These are phyloP conservation scores for Tetranychus truncatus DNA, from an alignment of 2,888 invertebrate species.

Conservation along the genomic window DNA sequence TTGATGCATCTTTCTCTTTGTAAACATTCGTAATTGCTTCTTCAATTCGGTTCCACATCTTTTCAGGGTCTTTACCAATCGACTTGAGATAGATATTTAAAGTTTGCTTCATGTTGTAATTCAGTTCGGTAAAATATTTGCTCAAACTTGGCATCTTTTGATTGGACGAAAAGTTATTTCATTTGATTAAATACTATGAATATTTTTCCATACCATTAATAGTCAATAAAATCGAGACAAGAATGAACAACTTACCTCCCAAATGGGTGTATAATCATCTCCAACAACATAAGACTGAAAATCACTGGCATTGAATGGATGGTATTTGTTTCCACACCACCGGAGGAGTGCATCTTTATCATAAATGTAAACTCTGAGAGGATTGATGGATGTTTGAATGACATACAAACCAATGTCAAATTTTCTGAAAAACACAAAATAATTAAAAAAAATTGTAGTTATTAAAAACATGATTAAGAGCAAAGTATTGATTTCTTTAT, in stretches of 20 bases:
- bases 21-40: constrained; percentile 51
- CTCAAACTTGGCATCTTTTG: constrained; percentile 35
- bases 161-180: not conserved
- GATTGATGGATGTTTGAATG: constrained; percentile 70
- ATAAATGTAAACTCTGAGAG: constrained; percentile 69
- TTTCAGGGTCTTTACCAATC: constrained; percentile 46
- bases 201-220: not conserved
- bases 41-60: constrained; percentile 65
- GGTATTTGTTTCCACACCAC: constrained; percentile 69
- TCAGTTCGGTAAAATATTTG: constrained; percentile 34
- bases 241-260: constrained; percentile 47
- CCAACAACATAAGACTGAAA: constrained; percentile 80
- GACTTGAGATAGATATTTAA: constrained; percentile 50
- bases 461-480: no score
- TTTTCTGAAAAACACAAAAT: no score
- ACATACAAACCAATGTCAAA: constrained; percentile 94
- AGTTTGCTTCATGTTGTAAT: constrained; percentile 65
- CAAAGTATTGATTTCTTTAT: no score
- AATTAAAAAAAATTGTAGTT: no score
- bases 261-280: constrained; percentile 80
- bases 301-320: constrained; percentile 63
- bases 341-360: constrained; percentile 74
- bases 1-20: constrained; percentile 47
- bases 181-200: no score
- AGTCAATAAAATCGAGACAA: not conserved